phyloP scores from a whole-genome alignment of 1,140 invertebrate species.

The Nasonia longicornis region DNA sequence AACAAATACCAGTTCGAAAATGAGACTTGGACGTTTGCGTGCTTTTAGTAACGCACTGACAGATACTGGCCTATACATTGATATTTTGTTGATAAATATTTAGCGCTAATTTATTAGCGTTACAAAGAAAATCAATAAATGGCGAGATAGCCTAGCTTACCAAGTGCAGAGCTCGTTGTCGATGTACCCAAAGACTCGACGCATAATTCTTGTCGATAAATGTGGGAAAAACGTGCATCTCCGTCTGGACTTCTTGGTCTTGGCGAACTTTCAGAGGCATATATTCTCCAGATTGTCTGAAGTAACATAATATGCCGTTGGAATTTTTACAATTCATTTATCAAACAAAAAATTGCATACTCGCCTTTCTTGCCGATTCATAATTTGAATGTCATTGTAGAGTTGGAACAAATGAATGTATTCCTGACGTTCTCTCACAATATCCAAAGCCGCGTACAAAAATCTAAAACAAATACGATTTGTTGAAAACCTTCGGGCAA shows the following conservation, averaged over 20 bases:
- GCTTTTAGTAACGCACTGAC: conserved; percentile 71
- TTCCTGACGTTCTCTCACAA: conserved; percentile 71
- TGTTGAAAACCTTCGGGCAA: too few relatives aligned
- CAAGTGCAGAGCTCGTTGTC: conserved; percentile 77
- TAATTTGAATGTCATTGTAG: conserved; percentile 67
- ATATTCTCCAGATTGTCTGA: conserved; percentile 49
- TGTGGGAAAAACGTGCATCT: conserved; percentile 74
- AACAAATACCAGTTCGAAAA: conserved; percentile 67
- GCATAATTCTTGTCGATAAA: conserved; percentile 77
- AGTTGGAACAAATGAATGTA: conserved; percentile 74
- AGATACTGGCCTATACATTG: conserved; percentile 70
- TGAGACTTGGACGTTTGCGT: conserved; percentile 74
- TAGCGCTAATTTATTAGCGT: conserved; percentile 42
- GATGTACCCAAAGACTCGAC: conserved; percentile 84
- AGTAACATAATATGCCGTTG: conserved; percentile 20
- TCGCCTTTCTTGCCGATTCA: conserved; percentile 62
- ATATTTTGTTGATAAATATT: conserved; percentile 23
- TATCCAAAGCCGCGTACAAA: conserved; percentile 69
- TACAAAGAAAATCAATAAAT: neutral
- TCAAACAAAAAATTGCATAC: conserved; percentile 34
- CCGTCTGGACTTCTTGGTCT: conserved; percentile 78
- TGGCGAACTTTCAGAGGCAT: conserved; percentile 51
- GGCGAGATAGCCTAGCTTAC: conserved; percentile 61
- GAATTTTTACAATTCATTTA: conserved; percentile 22
- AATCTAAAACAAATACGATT: conserved; percentile 58